These are phyloP conservation scores for Endomychus coccineus DNA, from an alignment of 2,888 invertebrate genomes.

Conservation along the genomic window DNA sequence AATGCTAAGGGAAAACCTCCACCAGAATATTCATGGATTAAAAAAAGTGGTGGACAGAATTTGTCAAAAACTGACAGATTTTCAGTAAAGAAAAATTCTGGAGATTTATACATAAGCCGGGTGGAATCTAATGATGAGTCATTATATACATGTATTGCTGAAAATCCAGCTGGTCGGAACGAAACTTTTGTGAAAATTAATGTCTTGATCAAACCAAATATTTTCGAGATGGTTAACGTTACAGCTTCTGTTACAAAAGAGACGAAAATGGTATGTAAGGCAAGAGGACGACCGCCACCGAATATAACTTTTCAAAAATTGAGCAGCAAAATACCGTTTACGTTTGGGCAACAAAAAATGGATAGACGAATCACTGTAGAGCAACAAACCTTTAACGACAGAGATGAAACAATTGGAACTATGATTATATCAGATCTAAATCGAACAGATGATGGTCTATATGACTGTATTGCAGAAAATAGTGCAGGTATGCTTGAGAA, in stretches of 20 bases:
- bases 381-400: slow-evolving; percentile 47
- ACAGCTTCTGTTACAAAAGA: slow-evolving; percentile 58
- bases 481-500: slow-evolving; percentile 57
- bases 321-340: slow-evolving; percentile 56
- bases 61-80: slow-evolving; percentile 61
- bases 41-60: slow-evolving; percentile 63
- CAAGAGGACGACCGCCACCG: slow-evolving; percentile 75
- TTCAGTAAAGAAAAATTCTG: slow-evolving; percentile 62
- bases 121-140: slow-evolving; percentile 74
- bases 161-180: slow-evolving; percentile 68
- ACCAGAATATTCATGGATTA: slow-evolving; percentile 79
- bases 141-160: slow-evolving; percentile 71
- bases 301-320: slow-evolving; percentile 71
- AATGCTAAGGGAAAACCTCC: slow-evolving; percentile 77
- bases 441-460: slow-evolving; percentile 77
- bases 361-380: slow-evolving; percentile 63
- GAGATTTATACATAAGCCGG: slow-evolving; percentile 63
- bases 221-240: slow-evolving; percentile 68
- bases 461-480: slow-evolving; percentile 79
- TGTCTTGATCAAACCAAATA: slow-evolving; percentile 70
- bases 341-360: slow-evolving; percentile 54
- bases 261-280: slow-evolving; percentile 65
- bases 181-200: slow-evolving; percentile 62
- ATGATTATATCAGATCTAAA: slow-evolving; percentile 60
- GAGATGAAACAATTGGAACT: slow-evolving; percentile 56